Conservation (phyloP, 2,113 vertebrate genomes). For the Odontesthes bonariensis region DNA sequence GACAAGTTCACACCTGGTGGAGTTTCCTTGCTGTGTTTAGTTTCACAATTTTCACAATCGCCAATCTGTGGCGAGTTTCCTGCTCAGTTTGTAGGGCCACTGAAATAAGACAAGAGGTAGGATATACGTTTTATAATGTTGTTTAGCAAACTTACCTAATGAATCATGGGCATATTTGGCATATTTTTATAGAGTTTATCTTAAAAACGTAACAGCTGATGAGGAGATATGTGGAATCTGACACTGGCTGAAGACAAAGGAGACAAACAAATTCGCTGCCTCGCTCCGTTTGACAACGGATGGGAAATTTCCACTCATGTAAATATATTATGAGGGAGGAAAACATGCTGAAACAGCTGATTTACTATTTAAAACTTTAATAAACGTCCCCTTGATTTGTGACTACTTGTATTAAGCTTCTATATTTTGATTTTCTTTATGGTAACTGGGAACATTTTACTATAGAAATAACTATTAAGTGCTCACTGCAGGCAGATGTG, state of each 20-base stretch:
- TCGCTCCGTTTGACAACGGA: no score
- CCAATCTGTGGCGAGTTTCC: background rate
- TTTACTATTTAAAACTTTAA: no score
- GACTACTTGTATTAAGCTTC: no score
- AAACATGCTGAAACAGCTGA: no score
- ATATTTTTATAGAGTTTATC: background rate
- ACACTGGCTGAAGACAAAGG: background rate
- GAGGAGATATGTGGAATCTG: background rate
- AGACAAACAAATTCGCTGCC: background rate
- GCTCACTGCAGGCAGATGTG: no score
- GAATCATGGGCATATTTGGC: background rate
- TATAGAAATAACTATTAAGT: no score
- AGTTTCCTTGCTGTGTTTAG: background rate
- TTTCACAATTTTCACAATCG: slow-evolving; percentile 1
- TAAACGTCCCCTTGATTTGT: no score
- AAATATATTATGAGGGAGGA: no score
- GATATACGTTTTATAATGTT: no score
- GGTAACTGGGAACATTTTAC: no score
- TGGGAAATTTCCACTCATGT: no score
- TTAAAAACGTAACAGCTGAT: background rate
- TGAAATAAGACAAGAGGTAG: background rate
- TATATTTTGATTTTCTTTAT: no score
- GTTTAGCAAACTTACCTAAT: background rate
- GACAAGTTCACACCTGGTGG: slow-evolving; percentile 62
- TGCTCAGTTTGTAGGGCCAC: background rate